Evolutionary conservation across 2,113 vertebrate genomes (phyloP).

Genomic region (Gnathonemus longibarbis): DNA sequence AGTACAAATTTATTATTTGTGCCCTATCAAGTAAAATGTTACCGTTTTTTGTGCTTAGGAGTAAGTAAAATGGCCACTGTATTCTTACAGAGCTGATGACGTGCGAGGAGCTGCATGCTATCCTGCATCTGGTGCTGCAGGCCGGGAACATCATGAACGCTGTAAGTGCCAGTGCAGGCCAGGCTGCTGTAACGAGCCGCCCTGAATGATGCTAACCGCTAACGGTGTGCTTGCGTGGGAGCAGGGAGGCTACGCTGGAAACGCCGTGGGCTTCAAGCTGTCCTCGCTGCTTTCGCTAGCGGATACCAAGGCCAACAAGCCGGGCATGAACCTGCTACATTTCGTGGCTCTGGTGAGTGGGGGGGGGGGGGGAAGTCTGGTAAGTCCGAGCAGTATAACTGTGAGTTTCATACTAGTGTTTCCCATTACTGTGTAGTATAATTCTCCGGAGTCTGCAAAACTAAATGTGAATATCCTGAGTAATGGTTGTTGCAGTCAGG

Average conservation of each 20-base stretch:
- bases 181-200: not conserved
- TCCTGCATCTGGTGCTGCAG: constrained; percentile 92
- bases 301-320: constrained; percentile 96
- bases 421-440: not conserved
- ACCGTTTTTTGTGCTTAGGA: not conserved
- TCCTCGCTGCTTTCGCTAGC: constrained; percentile 91
- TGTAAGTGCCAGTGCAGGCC: constrained; percentile 57
- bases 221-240: not conserved
- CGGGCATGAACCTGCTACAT: constrained; percentile 94
- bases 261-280: constrained; percentile 93
- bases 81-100: constrained; percentile 75
- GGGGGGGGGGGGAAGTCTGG: not conserved
- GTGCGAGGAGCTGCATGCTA: constrained; percentile 89
- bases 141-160: constrained; percentile 98
- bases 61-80: not conserved
- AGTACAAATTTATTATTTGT: too few relatives aligned
- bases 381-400: not conserved
- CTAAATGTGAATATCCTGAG: not conserved
- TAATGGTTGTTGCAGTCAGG: not conserved
- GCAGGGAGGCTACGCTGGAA: constrained; percentile 95
- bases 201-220: not conserved
- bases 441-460: not conserved
- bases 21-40: too few relatives aligned
- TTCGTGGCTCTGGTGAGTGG: constrained; percentile 87
- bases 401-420: not conserved